Conservation (phyloP, 2,888 invertebrate genomes). For the Trachelus iudaicus region DNA sequence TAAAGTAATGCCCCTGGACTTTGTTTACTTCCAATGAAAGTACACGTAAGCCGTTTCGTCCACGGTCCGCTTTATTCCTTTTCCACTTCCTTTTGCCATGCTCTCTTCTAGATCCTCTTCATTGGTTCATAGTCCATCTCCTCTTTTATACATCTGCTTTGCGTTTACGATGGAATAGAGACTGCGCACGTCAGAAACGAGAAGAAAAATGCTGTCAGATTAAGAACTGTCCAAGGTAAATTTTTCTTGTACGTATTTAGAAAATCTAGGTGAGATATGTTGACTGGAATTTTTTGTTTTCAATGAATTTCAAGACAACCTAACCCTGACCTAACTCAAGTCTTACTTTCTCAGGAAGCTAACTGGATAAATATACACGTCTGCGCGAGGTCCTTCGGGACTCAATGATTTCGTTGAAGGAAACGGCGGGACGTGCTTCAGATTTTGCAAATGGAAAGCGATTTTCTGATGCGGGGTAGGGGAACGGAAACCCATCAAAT, state of each 20-base stretch:
- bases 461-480: neutral
- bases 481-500: neutral
- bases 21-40: slow-evolving; percentile 51
- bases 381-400: neutral
- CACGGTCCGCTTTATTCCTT: neutral
- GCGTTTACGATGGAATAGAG: neutral
- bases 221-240: too few species aligned
- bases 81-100: neutral
- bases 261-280: neutral
- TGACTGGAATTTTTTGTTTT: neutral
- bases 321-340: neutral
- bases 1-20: slow-evolving; percentile 60
- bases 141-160: neutral
- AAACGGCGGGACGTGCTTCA: neutral
- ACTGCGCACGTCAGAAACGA: neutral
- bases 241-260: too few species aligned
- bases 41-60: slow-evolving; percentile 45
- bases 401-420: neutral
- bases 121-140: neutral
- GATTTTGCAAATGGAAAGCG: neutral
- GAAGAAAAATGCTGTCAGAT: neutral
- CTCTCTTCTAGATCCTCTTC: neutral
- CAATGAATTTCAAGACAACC: neutral
- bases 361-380: neutral
- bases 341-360: neutral